Evolutionary conservation across 2,113 vertebrate species (phyloP).

Genomic region (Mastomys coucha): DNA sequence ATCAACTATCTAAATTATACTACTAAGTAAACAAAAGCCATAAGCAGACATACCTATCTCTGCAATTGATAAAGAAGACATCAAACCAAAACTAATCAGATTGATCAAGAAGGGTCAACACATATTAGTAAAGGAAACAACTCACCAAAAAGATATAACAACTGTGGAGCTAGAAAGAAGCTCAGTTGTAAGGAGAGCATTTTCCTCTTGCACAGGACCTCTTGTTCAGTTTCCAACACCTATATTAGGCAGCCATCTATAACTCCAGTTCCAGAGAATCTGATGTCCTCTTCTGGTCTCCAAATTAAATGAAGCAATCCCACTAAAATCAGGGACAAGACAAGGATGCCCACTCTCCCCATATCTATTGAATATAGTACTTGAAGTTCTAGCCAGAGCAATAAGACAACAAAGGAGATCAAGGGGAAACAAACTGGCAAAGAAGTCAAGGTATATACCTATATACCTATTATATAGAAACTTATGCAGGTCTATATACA

Average conservation of each 20-base stretch:
- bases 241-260: not conserved
- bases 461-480: not conserved
- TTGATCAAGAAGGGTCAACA: not conserved
- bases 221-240: not conserved
- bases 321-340: too few species aligned
- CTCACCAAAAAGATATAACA: not conserved
- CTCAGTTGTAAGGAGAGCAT: not conserved
- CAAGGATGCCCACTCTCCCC: too few species aligned
- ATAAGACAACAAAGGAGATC: too few species aligned
- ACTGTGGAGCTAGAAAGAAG: not conserved
- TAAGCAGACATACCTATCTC: not conserved
- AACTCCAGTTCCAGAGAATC: not conserved
- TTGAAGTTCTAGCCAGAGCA: too few species aligned
- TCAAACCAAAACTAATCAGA: not conserved
- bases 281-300: not conserved
- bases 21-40: not conserved
- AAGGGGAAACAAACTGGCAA: too few species aligned
- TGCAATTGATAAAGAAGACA: not conserved
- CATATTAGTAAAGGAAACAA: not conserved
- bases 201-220: not conserved
- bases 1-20: not conserved
- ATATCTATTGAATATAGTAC: too few species aligned
- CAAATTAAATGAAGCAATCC: not conserved
- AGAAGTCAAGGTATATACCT: too few species aligned
- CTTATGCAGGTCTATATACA: not conserved